Evolutionary conservation across 2,888 invertebrate genomes (phyloP).

Genomic region (Sinotaia quadrata): DNA sequence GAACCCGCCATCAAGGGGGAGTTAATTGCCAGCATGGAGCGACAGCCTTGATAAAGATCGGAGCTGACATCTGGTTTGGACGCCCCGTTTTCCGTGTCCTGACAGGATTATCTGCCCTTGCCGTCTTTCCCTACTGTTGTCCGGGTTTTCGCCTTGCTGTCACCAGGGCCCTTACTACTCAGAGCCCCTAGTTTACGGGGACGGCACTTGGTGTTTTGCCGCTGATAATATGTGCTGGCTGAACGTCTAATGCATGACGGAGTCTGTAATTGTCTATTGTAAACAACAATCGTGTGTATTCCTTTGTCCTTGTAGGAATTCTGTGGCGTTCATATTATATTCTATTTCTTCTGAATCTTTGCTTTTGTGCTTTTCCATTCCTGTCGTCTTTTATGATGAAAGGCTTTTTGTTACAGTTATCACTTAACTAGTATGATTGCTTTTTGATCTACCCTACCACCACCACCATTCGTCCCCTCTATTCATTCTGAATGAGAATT

Average conservation of each 20-base stretch:
- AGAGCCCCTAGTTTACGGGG: neutral
- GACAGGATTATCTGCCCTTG: neutral
- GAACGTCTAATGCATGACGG: slow-evolving; percentile 5
- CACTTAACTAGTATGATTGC: too few species aligned
- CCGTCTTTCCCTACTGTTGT: neutral
- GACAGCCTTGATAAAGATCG: slow-evolving; percentile 24
- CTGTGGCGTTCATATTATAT: too few species aligned
- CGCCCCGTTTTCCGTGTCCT: slow-evolving; percentile 1
- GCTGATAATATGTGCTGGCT: slow-evolving; percentile 14
- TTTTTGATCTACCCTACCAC: too few species aligned
- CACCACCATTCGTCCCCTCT: too few species aligned
- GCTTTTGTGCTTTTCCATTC: too few species aligned
- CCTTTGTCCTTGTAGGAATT: too few species aligned
- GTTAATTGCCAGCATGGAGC: slow-evolving; percentile 26
- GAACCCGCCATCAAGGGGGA: slow-evolving; percentile 28
- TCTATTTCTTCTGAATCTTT: too few species aligned
- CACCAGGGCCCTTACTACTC: slow-evolving; percentile 4
- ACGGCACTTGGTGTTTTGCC: slow-evolving; percentile 14
- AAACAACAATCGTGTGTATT: too few species aligned
- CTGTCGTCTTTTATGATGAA: too few species aligned
- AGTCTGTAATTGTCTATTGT: slow-evolving; percentile 21
- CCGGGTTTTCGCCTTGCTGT: neutral
- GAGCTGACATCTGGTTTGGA: slow-evolving; percentile 25
- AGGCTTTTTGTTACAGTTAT: too few species aligned
- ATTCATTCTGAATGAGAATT: too few species aligned